Conservation (phyloP, 1,140 invertebrate species). For the Teleopsis dalmanni region DNA sequence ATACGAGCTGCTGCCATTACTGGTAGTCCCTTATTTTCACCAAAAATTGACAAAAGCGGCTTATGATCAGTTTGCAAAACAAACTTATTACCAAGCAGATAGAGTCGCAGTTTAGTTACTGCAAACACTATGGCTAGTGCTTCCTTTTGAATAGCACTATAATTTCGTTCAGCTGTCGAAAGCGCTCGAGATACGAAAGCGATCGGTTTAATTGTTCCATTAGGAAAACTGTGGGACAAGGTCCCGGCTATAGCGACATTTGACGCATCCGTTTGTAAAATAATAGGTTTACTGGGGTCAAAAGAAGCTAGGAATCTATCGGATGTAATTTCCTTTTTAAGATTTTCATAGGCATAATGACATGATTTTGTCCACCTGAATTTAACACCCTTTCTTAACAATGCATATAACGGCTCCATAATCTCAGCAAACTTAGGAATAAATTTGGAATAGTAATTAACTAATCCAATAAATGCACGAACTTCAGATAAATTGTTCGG, state of each 20-base stretch:
- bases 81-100: conserved; percentile 34
- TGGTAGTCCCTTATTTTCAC: conserved; percentile 19
- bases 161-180: conserved; percentile 14
- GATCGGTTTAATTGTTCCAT: conserved; percentile 11
- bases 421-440: conserved; percentile 27
- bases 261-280: conserved; percentile 12
- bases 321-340: too few species aligned
- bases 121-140: conserved; percentile 12
- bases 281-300: conserved; percentile 9
- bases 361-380: too few species aligned
- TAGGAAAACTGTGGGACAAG: conserved; percentile 3
- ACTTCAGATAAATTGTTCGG: conserved; percentile 27
- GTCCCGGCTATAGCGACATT: conserved; percentile 10
- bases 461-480: conserved; percentile 32
- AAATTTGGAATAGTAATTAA: conserved; percentile 34
- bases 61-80: conserved; percentile 44
- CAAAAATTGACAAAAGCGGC: conserved; percentile 38
- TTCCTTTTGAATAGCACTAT: conserved; percentile 20
- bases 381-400: too few species aligned
- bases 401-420: conserved; percentile 21
- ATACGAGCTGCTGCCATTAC: conserved; percentile 17
- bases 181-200: conserved; percentile 14
- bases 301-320: conserved; percentile 6
- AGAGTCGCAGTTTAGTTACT: conserved; percentile 44
- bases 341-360: too few species aligned